A percentile compares a stretch with the other conserved stretches of the same genome.
Evolutionary conservation across 2,888 invertebrate species (phyloP).

Genomic region (Anorthoa munda): DNA sequence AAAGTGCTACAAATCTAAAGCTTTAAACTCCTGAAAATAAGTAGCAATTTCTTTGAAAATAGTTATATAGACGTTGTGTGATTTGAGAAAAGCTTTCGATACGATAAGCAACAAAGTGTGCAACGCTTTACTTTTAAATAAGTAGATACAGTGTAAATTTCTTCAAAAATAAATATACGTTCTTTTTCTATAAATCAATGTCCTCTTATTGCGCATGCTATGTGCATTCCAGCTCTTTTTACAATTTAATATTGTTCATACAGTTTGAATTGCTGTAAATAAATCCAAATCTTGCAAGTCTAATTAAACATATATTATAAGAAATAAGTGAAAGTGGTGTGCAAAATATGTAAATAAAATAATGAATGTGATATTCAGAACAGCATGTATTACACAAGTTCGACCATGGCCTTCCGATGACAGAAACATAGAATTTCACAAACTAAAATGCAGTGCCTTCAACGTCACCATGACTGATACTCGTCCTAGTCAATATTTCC

Average conservation of each 20-base stretch:
- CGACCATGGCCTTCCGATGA: background rate
- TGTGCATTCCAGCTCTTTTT: constrained; percentile 22
- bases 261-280: background rate
- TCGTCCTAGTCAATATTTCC: constrained; percentile 81
- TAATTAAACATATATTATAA: too few relatives aligned
- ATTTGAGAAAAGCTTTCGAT: background rate
- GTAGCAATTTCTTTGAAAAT: background rate
- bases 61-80: background rate
- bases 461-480: constrained; percentile 55
- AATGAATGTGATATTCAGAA: background rate
- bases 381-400: constrained; percentile 62
- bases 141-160: background rate
- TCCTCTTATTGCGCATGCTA: too few relatives aligned
- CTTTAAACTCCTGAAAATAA: background rate
- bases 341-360: background rate
- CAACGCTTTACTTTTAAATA: background rate
- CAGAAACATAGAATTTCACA: constrained; percentile 18
- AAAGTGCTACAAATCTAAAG: constrained; percentile 57
- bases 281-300: background rate
- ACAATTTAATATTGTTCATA: background rate
- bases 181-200: background rate
- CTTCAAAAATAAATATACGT: background rate
- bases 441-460: background rate
- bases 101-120: background rate
- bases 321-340: background rate